A percentile compares a stretch with the other conserved stretches of the same genome.
Evolutionary conservation across 2,888 invertebrate species (phyloP).

Genomic region (Xiphydria camelus): DNA sequence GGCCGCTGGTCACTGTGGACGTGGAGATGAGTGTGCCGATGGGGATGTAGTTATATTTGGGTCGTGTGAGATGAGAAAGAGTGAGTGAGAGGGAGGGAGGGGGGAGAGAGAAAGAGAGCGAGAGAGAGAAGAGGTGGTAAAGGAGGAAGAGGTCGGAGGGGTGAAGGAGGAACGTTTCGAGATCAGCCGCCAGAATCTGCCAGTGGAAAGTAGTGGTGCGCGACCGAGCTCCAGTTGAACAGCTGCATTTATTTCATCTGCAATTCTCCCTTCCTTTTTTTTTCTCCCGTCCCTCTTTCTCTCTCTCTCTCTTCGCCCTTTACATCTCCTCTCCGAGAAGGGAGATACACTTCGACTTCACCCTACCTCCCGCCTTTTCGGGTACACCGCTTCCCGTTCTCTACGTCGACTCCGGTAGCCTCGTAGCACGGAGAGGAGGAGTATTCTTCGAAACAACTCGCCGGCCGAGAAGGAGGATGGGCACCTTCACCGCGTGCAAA

Average conservation of each 20-base stretch:
- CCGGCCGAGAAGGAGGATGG: constrained; percentile 33
- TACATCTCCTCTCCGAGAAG: too few relatives aligned
- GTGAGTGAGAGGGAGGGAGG: constrained; percentile 17
- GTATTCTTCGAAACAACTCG: too few relatives aligned
- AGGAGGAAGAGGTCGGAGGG: constrained; percentile 8
- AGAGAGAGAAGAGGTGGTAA: constrained; percentile 14
- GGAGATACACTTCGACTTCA: too few relatives aligned
- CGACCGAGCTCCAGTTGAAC: constrained; percentile 38
- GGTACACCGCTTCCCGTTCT: too few relatives aligned
- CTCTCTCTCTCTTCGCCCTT: neutral
- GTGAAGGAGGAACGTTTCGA: constrained; percentile 27
- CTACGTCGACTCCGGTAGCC: too few relatives aligned
- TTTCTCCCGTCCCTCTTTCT: constrained; percentile 9
- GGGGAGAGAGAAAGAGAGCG: constrained; percentile 13
- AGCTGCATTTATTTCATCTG: constrained; percentile 29
- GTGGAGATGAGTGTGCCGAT: constrained; percentile 29
- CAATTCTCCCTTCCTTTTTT: constrained; percentile 18
- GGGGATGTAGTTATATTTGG: constrained; percentile 47
- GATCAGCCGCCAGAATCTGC: constrained; percentile 35
- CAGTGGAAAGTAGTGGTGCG: constrained; percentile 45
- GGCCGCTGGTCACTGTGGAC: constrained; percentile 18
- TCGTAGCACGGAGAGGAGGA: too few relatives aligned
- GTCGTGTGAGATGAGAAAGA: constrained; percentile 27
- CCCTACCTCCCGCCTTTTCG: too few relatives aligned
- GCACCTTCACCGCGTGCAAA: constrained; percentile 43